phyloP scores from a whole-genome alignment of 2,888 invertebrate species.

The Synergus gifuensis region DNA sequence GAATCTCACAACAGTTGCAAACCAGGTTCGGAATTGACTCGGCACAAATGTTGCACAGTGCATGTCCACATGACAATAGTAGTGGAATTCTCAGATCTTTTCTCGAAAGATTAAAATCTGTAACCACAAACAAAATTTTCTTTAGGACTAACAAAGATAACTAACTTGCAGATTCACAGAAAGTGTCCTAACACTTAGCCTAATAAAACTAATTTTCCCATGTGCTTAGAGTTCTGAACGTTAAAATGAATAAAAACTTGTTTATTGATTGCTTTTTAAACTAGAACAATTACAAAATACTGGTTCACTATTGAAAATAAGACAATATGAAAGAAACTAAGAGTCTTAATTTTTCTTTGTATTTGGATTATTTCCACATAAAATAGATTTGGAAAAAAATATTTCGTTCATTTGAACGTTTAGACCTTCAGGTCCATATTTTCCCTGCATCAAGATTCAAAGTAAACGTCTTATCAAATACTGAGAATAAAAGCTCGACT shows the following conservation, averaged over 20 bases:
- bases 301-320: no score
- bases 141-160: background rate
- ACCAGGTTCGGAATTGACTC: conserved; percentile 73
- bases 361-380: no score
- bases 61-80: conserved; percentile 84
- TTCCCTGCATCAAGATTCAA: background rate
- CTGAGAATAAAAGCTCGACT: background rate
- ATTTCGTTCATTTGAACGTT: no score
- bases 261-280: no score
- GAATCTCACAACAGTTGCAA: conserved; percentile 71
- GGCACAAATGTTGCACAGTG: conserved; percentile 84
- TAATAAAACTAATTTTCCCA: conserved; percentile 6
- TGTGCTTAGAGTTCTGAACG: no score
- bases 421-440: no score
- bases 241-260: no score
- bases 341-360: no score
- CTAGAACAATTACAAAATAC: no score
- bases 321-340: no score
- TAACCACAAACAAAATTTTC: conserved; percentile 11
- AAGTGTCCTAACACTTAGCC: background rate
- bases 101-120: conserved; percentile 52
- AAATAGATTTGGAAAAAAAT: no score
- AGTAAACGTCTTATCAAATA: background rate
- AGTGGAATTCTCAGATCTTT: conserved; percentile 77
- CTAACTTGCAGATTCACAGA: background rate